Base-by-base conservation (phyloP, 1,140 invertebrate genomes). In the Neuroterus valhalla region DNA sequence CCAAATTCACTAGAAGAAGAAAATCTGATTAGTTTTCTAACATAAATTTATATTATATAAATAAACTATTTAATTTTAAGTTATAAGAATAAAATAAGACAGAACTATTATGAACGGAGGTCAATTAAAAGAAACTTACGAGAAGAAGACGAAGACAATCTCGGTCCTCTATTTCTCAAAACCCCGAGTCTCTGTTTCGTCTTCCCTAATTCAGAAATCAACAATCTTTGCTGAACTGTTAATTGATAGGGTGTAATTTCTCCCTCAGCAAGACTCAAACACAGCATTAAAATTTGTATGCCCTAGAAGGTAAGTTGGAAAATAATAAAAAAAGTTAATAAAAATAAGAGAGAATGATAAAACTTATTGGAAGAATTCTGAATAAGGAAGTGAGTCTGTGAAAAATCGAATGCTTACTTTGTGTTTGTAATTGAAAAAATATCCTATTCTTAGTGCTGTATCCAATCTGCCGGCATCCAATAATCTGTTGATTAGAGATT, bases 251-350 rank as follows among this genome's bases (percentile, higher is more conserved):
- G 88, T 17, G 72, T 83, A 69, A 88, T 81, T 75, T 89, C 87
- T 26, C 86, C 84, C 48, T 90, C 89, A 21, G 88, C 88, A 45
- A 90, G 75, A 71, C 82, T 86, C 45, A 89, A 77, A 66, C 87
- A 89, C 21, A 88, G 62, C 82, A 89, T 84, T 44, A 90, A 66
- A 23, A 88, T 82, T 81, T 87, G 81, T 21, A 89, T 69, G 62
- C 88, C 88, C 85, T 88, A 66, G 3, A 48, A 70, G 68, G 19
- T 42, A n/a, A 70, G 66, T 26, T 17, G 46, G 44, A 42, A n/a
- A 26, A 44, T 71, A n/a, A 11, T 44, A 21, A 8, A 42, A 66
- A 42, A 26, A 66, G n/a, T n/a, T n/a, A n/a, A n/a, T n/a, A n/a
- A 10, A 12, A 55, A 23, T 11, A 17, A 21, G 23, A 55, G 21